Base-by-base conservation (phyloP, 2,888 invertebrate species). In the Cephalotes varians region DNA sequence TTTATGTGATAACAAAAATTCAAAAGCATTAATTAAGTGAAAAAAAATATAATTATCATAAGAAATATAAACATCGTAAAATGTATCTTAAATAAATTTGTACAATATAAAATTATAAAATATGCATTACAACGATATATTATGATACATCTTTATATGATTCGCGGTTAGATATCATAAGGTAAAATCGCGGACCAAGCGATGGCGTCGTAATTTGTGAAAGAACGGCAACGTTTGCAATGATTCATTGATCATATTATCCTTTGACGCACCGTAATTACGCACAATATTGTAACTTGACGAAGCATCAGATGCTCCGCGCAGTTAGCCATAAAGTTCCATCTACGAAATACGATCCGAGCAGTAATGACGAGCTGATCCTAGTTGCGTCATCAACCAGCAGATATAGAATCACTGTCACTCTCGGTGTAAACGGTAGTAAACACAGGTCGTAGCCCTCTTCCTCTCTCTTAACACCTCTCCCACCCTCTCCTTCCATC, bases 341-440 rank as follows among this genome's bases (percentile, higher is more conserved):
- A 21, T 67, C 49, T 69, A 77, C 73, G 81, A 84, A 84, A 84
- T 80, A 82, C 44, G 85, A 82, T 67, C 69, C 73, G 28, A 25
- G 79, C 82, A 85, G 87, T 85, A 86, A 85, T 87, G 88, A 86
- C 83, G 84, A 77, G 74, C 88, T 84, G 85, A 90, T 88, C 87
- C 87, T 85, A 86, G 90, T 92, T 91, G 88, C 92, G 91, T 92
- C 91, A 92, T 82, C 86, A 60, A 77, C 85, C 84, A 86, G 21
- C 89, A 87, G 86, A 91, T 92, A 92, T 89, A 91, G 90, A 88
- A 91, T 90, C 90, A 91, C 92, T 91, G 90, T 92, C 90, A 88
- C 92, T 92, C 91, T 92, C 91, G 77, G 81, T 87, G 87, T 87
- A 88, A 87, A 88, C 86, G 86, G 65, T 88, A 86, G 88, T 87